phyloP scores from a whole-genome alignment of 1,140 invertebrate genomes.

The Magallana gigas region DNA sequence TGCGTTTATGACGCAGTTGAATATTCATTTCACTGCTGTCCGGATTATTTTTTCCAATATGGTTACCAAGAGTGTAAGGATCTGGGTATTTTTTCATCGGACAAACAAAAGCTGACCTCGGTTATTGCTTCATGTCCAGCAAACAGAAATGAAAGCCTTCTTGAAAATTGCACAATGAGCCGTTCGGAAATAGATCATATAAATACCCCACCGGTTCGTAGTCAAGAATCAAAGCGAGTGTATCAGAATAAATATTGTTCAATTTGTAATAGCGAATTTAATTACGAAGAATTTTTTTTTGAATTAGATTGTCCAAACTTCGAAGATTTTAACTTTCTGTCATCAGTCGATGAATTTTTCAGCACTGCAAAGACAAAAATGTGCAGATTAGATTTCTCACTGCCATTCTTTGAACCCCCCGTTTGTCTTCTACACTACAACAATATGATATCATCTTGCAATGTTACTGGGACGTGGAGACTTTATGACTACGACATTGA shows the following conservation, averaged over 20 bases:
- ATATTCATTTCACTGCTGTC: background rate
- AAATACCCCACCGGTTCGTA: background rate
- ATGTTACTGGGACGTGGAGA: background rate
- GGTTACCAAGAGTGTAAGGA: background rate
- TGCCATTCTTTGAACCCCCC: background rate
- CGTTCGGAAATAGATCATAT: background rate
- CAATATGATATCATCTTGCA: background rate
- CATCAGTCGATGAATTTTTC: background rate
- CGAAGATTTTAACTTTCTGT: conserved; percentile 8
- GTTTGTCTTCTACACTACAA: background rate
- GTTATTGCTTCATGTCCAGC: background rate
- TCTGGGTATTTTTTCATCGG: background rate
- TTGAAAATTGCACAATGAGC: background rate
- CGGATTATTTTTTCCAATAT: background rate
- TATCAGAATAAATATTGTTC: background rate
- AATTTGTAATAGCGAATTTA: background rate
- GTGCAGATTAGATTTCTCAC: background rate
- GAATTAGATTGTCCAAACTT: background rate
- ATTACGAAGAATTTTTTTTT: background rate
- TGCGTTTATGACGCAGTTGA: background rate
- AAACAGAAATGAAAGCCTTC: background rate
- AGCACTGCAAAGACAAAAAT: background rate
- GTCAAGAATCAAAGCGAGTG: background rate
- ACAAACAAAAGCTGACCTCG: no score
- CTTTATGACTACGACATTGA: background rate